A percentile compares a stretch with the other conserved stretches of the same genome.
Evolutionary conservation across 2,797 vertebrate species (phyloP).

Genomic region (Macropodus opercularis): DNA sequence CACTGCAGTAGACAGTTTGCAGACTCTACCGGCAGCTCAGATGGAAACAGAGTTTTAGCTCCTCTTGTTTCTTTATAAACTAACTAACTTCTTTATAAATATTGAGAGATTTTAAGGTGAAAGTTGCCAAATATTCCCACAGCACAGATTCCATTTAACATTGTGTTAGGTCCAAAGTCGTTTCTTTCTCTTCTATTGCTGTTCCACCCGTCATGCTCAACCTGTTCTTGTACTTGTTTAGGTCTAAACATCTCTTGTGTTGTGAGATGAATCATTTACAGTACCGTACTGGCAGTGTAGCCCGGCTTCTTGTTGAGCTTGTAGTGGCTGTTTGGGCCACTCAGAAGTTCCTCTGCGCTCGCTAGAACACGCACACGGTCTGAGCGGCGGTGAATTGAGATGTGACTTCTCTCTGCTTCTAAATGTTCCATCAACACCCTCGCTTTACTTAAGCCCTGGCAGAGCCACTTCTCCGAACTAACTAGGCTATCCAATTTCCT

Average conservation of each 20-base stretch:
- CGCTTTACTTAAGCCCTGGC: conserved; percentile 57
- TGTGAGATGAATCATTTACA: conserved; percentile 22
- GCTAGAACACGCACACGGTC: conserved; percentile 54
- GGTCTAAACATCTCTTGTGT: conserved; percentile 26
- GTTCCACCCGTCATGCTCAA: not conserved
- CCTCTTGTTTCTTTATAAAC: conserved; percentile 12
- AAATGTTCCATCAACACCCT: conserved; percentile 73
- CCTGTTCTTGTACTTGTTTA: conserved; percentile 7
- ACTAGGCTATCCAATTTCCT: conserved; percentile 65
- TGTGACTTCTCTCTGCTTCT: conserved; percentile 68
- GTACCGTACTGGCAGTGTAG: conserved; percentile 24
- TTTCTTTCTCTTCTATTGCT: not conserved
- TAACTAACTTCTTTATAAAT: no score
- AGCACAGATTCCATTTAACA: conserved; percentile 7
- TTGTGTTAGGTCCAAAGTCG: conserved; percentile 7
- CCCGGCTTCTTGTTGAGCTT: conserved; percentile 53
- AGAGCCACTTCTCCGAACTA: conserved; percentile 62
- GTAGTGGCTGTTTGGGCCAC: conserved; percentile 46
- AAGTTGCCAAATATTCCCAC: conserved; percentile 3
- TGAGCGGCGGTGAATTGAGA: conserved; percentile 65
- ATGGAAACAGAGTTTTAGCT: conserved; percentile 39
- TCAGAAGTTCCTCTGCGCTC: conserved; percentile 57
- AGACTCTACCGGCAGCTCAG: conserved; percentile 43
- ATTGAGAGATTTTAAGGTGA: conserved; percentile 7
- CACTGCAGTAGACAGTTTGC: conserved; percentile 45